Percentiles rank a stretch among this genome's conserved stretches.
These are phyloP conservation scores for Rhopalosiphum nymphaeae DNA, from an alignment of 2,888 invertebrate genomes.

Conservation along the genomic window DNA sequence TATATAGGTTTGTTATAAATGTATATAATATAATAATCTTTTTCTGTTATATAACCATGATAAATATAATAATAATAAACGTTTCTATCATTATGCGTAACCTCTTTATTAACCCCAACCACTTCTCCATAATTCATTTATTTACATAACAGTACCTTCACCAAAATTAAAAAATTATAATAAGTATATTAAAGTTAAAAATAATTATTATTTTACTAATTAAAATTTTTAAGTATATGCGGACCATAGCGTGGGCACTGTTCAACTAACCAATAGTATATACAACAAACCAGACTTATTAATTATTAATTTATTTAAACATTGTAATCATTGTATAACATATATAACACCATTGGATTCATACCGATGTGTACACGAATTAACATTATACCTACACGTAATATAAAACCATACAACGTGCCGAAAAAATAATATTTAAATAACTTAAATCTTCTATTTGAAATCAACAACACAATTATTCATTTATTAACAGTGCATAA, in stretches of 20 bases:
- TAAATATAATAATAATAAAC: neutral
- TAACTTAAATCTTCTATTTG: neutral
- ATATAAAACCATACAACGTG: neutral
- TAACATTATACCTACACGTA: neutral
- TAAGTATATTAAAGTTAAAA: neutral
- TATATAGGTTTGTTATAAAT: neutral
- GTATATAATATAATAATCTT: neutral
- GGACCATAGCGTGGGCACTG: neutral
- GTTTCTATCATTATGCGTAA: neutral
- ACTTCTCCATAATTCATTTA: neutral
- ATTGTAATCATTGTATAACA: neutral
- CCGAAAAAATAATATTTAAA: neutral
- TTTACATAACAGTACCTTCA: neutral
- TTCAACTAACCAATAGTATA: neutral
- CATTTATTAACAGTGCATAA: neutral
- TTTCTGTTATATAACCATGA: neutral
- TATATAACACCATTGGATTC: neutral
- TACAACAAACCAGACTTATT: neutral
- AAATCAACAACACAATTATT: neutral
- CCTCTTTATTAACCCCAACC: neutral
- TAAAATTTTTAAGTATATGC: neutral
- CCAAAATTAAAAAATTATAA: neutral
- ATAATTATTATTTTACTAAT: neutral
- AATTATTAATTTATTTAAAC: conserved; percentile 10
- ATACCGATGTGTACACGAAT: neutral